These are phyloP conservation scores for Nanger granti DNA, from an alignment of 2,113 vertebrate genomes.

Conservation along the genomic window DNA sequence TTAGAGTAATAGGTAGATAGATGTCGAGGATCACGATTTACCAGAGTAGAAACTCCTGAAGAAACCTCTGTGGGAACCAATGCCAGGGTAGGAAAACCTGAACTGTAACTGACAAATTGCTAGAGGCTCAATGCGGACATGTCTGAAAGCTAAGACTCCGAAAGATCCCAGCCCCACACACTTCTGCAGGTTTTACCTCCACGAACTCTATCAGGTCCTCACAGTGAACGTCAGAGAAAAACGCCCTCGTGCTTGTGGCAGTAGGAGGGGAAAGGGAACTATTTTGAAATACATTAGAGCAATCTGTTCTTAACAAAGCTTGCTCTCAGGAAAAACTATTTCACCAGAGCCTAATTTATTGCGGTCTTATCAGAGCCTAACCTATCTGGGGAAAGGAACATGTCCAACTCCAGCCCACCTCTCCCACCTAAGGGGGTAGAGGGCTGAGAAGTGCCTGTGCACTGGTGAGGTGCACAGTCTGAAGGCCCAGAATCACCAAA, in stretches of 20 bases:
- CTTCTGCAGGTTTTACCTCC: not conserved
- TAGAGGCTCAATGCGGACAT: not conserved
- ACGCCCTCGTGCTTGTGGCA: not conserved
- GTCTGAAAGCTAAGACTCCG: not conserved
- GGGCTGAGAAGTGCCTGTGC: not conserved
- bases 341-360: not conserved
- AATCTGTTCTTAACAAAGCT: not conserved
- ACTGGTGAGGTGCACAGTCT: not conserved
- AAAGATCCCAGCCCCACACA: not conserved
- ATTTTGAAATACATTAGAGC: not conserved
- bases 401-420: not conserved
- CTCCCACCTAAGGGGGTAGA: not conserved
- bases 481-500: not conserved
- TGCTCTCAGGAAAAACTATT: not conserved
- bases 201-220: not conserved
- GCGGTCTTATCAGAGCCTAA: not conserved
- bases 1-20: not conserved
- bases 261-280: not conserved
- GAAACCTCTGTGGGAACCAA: not conserved
- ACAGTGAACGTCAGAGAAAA: not conserved
- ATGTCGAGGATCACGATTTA: not conserved
- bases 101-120: not conserved
- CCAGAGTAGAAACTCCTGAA: not conserved
- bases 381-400: not conserved
- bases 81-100: not conserved